These are phyloP conservation scores for Macroramphosus scolopax DNA, from an alignment of 2,797 vertebrate species.

Conservation along the genomic window DNA sequence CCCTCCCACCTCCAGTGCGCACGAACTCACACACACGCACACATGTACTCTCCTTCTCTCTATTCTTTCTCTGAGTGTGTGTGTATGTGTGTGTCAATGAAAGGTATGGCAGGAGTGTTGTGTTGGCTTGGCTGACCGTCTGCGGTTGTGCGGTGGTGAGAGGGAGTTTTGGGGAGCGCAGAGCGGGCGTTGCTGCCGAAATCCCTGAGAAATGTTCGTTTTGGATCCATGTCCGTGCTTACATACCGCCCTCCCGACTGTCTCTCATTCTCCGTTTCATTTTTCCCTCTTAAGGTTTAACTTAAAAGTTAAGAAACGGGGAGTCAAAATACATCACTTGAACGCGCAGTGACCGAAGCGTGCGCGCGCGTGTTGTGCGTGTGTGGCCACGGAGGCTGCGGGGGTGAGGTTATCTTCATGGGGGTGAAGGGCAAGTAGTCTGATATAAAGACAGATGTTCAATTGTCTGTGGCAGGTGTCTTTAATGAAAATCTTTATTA, in stretches of 20 bases:
- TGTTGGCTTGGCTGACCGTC: conserved; percentile 83
- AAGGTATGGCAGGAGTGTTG: conserved; percentile 77
- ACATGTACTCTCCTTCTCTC: conserved; percentile 25
- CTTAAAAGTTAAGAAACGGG: conserved; percentile 76
- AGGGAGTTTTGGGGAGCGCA: conserved; percentile 73
- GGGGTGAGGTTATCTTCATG: conserved; percentile 50
- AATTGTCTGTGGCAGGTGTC: conserved; percentile 46
- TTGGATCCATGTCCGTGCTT: conserved; percentile 82
- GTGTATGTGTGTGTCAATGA: conserved; percentile 56
- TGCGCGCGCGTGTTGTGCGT: too few species aligned
- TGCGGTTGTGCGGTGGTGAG: conserved; percentile 81
- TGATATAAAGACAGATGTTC: conserved; percentile 33
- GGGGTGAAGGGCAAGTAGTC: conserved; percentile 29
- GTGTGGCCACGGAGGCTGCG: conserved; percentile 43
- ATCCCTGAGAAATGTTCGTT: conserved; percentile 87
- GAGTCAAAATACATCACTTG: conserved; percentile 73
- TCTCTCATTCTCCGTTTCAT: conserved; percentile 74
- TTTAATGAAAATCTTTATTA: conserved; percentile 6
- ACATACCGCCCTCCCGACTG: conserved; percentile 80
- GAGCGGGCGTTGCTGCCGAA: conserved; percentile 81
- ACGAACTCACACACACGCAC: conserved; percentile 18
- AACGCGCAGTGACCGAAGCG: conserved; percentile 48
- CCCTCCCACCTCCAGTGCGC: conserved; percentile 43
- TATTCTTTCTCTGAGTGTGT: conserved; percentile 31
- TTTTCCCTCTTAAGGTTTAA: conserved; percentile 77